A percentile compares a stretch with the other conserved stretches of the same genome.
Conservation (phyloP, 2,888 invertebrate genomes). For the Sclerodermus sp. region DNA sequence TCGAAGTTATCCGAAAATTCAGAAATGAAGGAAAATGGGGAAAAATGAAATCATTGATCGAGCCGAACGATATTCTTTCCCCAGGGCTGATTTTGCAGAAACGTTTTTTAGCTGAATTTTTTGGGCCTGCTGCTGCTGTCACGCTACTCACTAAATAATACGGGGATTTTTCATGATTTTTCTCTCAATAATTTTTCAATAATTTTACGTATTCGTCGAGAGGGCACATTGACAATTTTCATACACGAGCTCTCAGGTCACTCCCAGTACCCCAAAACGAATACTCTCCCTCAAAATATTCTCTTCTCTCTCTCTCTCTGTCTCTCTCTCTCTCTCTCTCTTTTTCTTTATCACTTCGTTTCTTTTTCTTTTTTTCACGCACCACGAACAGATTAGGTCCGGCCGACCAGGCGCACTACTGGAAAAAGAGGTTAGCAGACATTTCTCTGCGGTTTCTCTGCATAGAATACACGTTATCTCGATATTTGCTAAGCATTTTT, state of each 20-base stretch:
- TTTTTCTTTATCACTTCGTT: conserved; percentile 21
- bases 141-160: conserved; percentile 30
- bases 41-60: too few species aligned
- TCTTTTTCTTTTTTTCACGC: conserved; percentile 59
- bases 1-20: too few species aligned
- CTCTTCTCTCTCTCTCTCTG: conserved; percentile 59
- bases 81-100: background rate
- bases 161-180: conserved; percentile 13
- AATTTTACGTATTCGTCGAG: conserved; percentile 17
- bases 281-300: background rate
- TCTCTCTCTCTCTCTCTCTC: conserved; percentile 37
- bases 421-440: conserved; percentile 70
- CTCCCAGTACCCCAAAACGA: background rate
- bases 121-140: conserved; percentile 31
- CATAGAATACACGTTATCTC: conserved; percentile 19
- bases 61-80: background rate
- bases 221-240: conserved; percentile 24
- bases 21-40: too few species aligned
- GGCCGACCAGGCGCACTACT: conserved; percentile 81
- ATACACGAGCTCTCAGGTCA: background rate
- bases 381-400: conserved; percentile 67
- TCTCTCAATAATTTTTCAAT: background rate
- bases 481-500: conserved; percentile 18
- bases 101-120: conserved; percentile 27
- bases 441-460: conserved; percentile 11